phyloP scores from a whole-genome alignment of 2,888 invertebrate genomes.

The Leucozona laternaria region DNA sequence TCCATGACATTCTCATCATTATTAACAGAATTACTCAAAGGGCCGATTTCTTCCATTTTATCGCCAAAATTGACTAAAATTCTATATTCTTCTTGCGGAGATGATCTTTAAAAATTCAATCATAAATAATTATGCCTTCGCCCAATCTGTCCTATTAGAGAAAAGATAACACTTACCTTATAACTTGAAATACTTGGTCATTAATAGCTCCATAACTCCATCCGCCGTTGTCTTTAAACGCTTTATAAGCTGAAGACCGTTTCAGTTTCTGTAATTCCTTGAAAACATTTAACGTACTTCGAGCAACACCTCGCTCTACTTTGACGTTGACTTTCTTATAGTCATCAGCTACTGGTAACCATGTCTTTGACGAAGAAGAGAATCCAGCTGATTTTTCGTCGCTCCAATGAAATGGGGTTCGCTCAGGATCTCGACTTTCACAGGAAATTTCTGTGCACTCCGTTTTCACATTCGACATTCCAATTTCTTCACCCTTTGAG shows the following conservation, averaged over 20 bases:
- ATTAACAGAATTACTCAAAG: conserved; percentile 70
- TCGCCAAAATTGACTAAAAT: conserved; percentile 80
- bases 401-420: conserved; percentile 88
- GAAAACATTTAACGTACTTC: conserved; percentile 86
- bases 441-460: conserved; percentile 80
- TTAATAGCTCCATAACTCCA: conserved; percentile 80
- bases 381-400: conserved; percentile 85
- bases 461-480: conserved; percentile 85
- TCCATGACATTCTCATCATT: conserved; percentile 77
- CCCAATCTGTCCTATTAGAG: neutral
- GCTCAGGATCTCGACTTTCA: conserved; percentile 85
- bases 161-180: conserved; percentile 76
- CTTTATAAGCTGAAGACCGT: conserved; percentile 81
- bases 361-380: conserved; percentile 85
- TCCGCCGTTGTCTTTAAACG: conserved; percentile 78
- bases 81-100: conserved; percentile 79
- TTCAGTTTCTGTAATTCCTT: conserved; percentile 85
- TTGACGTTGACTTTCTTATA: conserved; percentile 86
- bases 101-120: conserved; percentile 75
- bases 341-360: conserved; percentile 88
- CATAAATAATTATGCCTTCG: neutral
- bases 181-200: conserved; percentile 80
- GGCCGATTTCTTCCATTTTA: conserved; percentile 77
- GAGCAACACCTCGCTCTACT: conserved; percentile 84
- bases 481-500: conserved; percentile 88